Evolutionary conservation across 2,113 vertebrate species (phyloP).

Genomic region (Amblyopsis rosae): DNA sequence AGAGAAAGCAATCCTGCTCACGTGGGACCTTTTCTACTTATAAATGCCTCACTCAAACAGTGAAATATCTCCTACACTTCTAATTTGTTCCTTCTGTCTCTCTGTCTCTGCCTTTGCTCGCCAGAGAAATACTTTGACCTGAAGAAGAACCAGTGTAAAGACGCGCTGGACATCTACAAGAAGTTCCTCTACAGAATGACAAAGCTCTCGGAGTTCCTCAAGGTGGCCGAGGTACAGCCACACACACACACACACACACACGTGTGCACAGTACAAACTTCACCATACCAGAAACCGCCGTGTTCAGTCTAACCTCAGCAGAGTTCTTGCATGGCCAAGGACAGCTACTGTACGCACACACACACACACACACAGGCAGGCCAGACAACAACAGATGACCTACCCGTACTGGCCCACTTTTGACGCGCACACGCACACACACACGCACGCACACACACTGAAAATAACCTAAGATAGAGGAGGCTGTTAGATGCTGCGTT

Average conservation of each 20-base stretch:
- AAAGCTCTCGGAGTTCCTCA: slow-evolving; percentile 80
- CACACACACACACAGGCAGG: slow-evolving; percentile 2
- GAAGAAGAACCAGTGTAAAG: slow-evolving; percentile 82
- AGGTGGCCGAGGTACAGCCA: slow-evolving; percentile 76
- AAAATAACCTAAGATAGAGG: slow-evolving; percentile 59
- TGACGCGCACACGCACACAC: slow-evolving; percentile 36
- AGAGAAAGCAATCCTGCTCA: too few species aligned
- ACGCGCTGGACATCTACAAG: slow-evolving; percentile 80
- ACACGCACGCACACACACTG: slow-evolving; percentile 14
- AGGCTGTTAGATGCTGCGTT: slow-evolving; percentile 45
- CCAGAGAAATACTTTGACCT: slow-evolving; percentile 81
- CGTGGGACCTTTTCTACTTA: too few species aligned
- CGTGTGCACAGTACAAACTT: not conserved
- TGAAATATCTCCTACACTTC: not conserved
- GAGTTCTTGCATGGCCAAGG: too few species aligned
- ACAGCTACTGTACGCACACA: not conserved
- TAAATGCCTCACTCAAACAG: too few species aligned
- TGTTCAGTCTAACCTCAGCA: not conserved
- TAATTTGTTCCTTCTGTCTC: slow-evolving; percentile 1
- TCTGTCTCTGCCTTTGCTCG: slow-evolving; percentile 17
- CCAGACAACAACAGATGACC: not conserved
- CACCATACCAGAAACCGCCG: too few species aligned
- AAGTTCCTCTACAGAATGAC: slow-evolving; percentile 81
- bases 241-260: slow-evolving; percentile 5
- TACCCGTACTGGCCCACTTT: not conserved